These are phyloP conservation scores for Pinna nobilis DNA, from an alignment of 1,140 invertebrate genomes.

Conservation along the genomic window DNA sequence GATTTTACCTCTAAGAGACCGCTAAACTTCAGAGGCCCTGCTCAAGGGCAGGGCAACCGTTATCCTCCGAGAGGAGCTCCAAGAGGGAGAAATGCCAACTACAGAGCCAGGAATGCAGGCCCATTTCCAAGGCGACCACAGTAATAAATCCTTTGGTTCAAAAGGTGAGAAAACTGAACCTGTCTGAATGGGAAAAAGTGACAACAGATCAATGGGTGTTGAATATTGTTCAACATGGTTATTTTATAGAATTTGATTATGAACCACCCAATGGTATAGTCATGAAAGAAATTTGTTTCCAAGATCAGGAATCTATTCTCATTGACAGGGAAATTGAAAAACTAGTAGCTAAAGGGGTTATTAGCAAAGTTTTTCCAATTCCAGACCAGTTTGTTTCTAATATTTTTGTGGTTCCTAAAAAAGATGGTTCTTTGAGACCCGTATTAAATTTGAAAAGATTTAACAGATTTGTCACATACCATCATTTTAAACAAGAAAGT, in stretches of 20 bases:
- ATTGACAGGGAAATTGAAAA: constrained; percentile 7
- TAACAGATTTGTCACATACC: constrained; percentile 20
- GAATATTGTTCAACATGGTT: not conserved
- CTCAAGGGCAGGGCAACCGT: not conserved
- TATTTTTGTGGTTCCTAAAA: constrained; percentile 29
- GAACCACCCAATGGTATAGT: not conserved
- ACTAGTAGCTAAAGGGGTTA: not conserved
- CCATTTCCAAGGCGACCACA: no score
- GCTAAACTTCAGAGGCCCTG: not conserved
- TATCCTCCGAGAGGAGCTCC: not conserved
- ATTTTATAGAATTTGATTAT: constrained; percentile 5
- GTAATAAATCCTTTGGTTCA: not conserved
- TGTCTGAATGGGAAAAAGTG: not conserved
- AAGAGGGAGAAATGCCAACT: not conserved
- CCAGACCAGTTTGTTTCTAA: constrained; percentile 19
- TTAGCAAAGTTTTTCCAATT: not conserved
- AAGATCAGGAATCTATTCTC: not conserved
- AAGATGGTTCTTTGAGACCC: constrained; percentile 15
- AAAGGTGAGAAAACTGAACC: not conserved
- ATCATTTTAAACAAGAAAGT: constrained; percentile 47
- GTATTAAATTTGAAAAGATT: constrained; percentile 32
- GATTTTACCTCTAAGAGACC: no score
- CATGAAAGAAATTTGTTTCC: not conserved
- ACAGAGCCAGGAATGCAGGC: not conserved
- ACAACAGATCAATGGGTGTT: not conserved